Percentiles rank a stretch among this genome's conserved stretches.
Evolutionary conservation across 2,113 vertebrate species (phyloP).

Genomic region (Uropsilus gracilis): DNA sequence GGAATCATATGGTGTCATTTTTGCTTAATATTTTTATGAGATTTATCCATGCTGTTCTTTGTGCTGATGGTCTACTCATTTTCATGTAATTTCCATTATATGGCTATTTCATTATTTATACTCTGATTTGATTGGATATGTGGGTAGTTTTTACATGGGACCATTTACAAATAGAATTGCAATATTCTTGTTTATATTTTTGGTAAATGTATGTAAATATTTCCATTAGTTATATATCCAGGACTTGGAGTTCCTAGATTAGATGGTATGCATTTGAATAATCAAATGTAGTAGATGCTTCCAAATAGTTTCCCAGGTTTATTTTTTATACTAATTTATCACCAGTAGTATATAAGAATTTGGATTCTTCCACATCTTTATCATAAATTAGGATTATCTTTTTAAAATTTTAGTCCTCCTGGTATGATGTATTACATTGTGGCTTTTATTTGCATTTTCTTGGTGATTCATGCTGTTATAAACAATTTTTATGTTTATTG

Average conservation of each 20-base stretch:
- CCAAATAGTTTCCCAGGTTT: background rate
- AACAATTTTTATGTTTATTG: background rate
- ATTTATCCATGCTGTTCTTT: background rate
- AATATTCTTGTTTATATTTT: slow-evolving; percentile 13
- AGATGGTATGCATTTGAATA: background rate
- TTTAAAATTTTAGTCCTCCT: background rate
- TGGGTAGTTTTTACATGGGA: background rate
- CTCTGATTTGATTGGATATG: slow-evolving; percentile 48
- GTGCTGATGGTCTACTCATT: background rate
- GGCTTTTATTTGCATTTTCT: background rate
- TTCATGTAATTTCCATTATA: background rate
- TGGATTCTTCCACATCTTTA: background rate
- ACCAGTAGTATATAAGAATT: background rate
- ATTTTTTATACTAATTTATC: background rate
- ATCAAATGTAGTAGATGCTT: background rate
- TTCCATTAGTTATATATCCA: background rate
- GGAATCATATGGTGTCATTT: background rate
- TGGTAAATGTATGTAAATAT: background rate
- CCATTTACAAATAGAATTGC: slow-evolving; percentile 3
- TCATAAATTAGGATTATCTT: background rate
- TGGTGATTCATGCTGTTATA: background rate
- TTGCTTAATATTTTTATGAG: background rate
- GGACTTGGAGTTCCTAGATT: background rate
- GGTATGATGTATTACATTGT: background rate
- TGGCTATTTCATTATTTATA: background rate